Conservation (phyloP, 1,140 invertebrate genomes). For the Tetragonula clypearis region DNA sequence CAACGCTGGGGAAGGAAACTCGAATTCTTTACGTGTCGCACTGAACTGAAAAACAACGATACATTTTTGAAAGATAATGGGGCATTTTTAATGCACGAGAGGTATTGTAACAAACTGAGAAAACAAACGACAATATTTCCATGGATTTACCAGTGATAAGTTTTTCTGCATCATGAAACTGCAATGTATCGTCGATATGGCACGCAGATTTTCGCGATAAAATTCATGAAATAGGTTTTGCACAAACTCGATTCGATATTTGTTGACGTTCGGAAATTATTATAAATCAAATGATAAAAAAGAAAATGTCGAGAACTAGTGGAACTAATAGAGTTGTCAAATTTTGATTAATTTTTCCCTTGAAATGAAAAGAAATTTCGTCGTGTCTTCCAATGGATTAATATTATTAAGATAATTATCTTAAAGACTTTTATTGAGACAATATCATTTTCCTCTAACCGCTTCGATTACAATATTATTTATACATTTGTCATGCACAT, state of each 20-base stretch:
- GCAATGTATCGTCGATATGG: too few relatives aligned
- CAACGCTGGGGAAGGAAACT: neutral
- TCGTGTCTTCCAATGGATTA: too few relatives aligned
- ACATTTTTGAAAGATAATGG: neutral
- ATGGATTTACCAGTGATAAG: neutral
- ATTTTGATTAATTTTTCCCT: too few relatives aligned
- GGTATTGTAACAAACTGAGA: neutral
- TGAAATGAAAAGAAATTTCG: too few relatives aligned
- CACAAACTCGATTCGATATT: neutral
- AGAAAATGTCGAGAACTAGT: neutral
- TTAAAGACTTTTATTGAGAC: too few relatives aligned
- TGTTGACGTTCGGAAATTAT: neutral
- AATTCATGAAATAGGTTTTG: neutral
- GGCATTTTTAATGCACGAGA: too few relatives aligned
- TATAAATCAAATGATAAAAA: neutral
- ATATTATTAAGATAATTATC: too few relatives aligned
- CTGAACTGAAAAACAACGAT: neutral
- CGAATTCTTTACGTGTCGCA: too few relatives aligned
- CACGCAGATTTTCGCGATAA: neutral
- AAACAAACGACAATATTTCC: neutral
- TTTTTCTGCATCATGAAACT: neutral
- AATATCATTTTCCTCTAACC: neutral
- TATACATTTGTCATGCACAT: neutral
- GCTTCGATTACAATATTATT: neutral
- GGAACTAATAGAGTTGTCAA: too few relatives aligned